Conservation (phyloP, 2,113 vertebrate genomes). For the Progne subis region DNA sequence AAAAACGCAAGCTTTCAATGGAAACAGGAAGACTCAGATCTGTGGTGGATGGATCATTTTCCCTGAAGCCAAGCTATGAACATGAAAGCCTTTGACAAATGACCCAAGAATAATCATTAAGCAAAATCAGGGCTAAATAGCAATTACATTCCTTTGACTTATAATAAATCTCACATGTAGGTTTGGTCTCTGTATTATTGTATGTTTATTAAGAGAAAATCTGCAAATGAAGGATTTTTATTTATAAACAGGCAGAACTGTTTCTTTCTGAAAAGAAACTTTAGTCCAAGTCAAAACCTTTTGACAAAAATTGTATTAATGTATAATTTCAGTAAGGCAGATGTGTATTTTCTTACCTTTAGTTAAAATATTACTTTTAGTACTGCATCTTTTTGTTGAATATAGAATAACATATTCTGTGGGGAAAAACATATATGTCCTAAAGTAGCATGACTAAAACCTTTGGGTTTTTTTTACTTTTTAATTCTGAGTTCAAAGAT, state of each 20-base stretch:
- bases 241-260: background rate
- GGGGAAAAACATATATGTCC: background rate
- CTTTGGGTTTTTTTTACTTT: background rate
- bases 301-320: background rate
- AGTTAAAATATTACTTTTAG: background rate
- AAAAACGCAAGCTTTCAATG: fast-evolving
- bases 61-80: background rate
- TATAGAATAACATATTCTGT: background rate
- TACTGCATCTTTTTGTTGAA: background rate
- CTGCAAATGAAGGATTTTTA: background rate
- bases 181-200: background rate
- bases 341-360: background rate
- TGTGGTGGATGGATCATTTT: background rate
- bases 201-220: background rate
- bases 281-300: conserved; percentile 28
- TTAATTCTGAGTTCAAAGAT: background rate
- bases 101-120: background rate
- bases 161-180: background rate
- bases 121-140: background rate
- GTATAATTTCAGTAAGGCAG: background rate
- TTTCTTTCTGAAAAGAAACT: background rate
- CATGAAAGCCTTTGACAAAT: background rate
- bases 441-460: background rate
- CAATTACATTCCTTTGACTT: background rate
- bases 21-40: background rate